Evolutionary conservation across 1,140 invertebrate species (phyloP), one percentile per base, ranked within the genome.

Genomic region (Drosophila lowei): DNA sequence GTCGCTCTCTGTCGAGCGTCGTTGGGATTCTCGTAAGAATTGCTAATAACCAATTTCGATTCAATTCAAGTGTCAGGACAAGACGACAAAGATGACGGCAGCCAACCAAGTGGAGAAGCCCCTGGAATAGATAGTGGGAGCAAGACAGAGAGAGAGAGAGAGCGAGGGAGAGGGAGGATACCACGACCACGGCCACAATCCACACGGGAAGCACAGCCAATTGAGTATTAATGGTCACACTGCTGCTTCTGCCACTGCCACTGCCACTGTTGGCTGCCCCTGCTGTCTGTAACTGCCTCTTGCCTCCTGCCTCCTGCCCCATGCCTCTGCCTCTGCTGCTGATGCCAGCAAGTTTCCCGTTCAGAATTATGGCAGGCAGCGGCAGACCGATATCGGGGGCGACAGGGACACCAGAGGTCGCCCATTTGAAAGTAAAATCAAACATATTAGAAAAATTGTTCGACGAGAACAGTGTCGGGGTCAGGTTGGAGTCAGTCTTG

Each of bases 11-110:
- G 34, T 25, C 41, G 64, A 41, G 38, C 58, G 41, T 61, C 65
- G 64, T 59, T 52, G 72, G 67, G 60, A 66, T 64, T 74, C 81
- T 86, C 64, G 74, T 66, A 77, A 78, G 83, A 88, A 88, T 88
- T 88, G 83, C 83, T 88, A 88, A 88, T 88, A 88, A 88, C 83
- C 83, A 88, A 88, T 88, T 88, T 88, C 83, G 75, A 88, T 88
- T 88, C 83, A 88, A 88, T 88, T 88, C 83, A 88, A 88, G 83
- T 88, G 83, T 88, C 83, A 88, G 83, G 66, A 81, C 83, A 88
- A 88, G 83, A 88, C 78, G 83, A 72, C 84, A 78, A 68, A 81
- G 63, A 74, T 77, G 64, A 74, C 63, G 63, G 72, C 73, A 74
- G 67, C 67, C 56, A 60, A 25, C 55, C 42, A 52, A 43, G 66